Evolutionary conservation across 2,888 invertebrate genomes (phyloP).

Genomic region (Eurytoma adleriae): DNA sequence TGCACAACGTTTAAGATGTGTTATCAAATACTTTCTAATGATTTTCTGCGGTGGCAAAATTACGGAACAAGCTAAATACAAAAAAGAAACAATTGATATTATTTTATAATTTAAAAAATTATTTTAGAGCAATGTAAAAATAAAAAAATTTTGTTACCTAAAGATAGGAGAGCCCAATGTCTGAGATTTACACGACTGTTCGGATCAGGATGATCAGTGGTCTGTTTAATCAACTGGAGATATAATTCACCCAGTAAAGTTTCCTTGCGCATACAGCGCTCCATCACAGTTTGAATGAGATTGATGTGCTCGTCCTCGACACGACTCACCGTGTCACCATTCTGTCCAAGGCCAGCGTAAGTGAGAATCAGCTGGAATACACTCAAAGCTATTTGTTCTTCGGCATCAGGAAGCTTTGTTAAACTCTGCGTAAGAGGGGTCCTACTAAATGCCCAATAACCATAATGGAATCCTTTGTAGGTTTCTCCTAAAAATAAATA

Average conservation of each 20-base stretch:
- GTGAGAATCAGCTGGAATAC: slow-evolving; percentile 93
- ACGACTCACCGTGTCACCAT: slow-evolving; percentile 82
- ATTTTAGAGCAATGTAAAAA: background rate
- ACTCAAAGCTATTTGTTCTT: slow-evolving; percentile 90
- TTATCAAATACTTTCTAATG: slow-evolving; percentile 90
- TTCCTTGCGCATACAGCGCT: slow-evolving; percentile 93
- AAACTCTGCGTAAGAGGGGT: slow-evolving; percentile 88
- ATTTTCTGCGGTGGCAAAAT: slow-evolving; percentile 92
- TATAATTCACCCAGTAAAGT: slow-evolving; percentile 92
- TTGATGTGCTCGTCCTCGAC: slow-evolving; percentile 93
- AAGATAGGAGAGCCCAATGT: slow-evolving; percentile 93
- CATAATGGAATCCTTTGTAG: slow-evolving; percentile 91
- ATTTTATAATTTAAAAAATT: background rate
- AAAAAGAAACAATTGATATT: background rate
- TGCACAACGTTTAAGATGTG: slow-evolving; percentile 92
- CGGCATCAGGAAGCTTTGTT: slow-evolving; percentile 89
- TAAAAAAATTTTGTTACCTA: slow-evolving; percentile 68
- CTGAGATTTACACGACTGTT: slow-evolving; percentile 90
- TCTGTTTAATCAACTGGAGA: slow-evolving; percentile 94
- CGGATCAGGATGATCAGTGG: slow-evolving; percentile 94
- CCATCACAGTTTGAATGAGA: slow-evolving; percentile 92
- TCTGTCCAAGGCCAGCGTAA: slow-evolving; percentile 89
- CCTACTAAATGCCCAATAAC: slow-evolving; percentile 94
- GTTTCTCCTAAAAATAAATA: slow-evolving; percentile 80
- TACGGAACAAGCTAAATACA: slow-evolving; percentile 82